Evolutionary conservation across 2,797 vertebrate genomes (phyloP), one percentile per base, ranked within the genome.

Genomic region (Glyptemys insculpta): DNA sequence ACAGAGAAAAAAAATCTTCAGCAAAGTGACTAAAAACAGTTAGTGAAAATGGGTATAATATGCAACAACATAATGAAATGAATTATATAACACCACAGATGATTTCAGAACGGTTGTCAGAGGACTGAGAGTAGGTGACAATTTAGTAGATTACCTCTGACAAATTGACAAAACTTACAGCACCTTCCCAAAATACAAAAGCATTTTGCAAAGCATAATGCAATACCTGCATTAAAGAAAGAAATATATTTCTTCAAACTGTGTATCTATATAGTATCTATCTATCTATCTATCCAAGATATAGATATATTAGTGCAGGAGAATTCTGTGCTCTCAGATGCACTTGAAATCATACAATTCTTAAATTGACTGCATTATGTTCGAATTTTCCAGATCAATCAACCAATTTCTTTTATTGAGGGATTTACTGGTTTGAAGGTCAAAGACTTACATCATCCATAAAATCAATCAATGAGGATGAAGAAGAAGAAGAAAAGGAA

Each of bases 381-480:
- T 54, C 72, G 92, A 97, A 94, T 96, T 98, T 87, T 96, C 93
- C 96, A 97, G 93, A 97, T 96, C 90, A 97, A 97, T 93, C 93
- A 97, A 97, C 72, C 97, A 76, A 95, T 98, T 82, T 98, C 88
- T 96, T 89, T 91, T 96, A 97, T 25, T 89, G 92, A 97, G 93
- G 94, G 91, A 95, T 98, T 96, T 98, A 98, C 97, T 98, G 95
- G 90, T 98, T 98, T 97, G 96, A 97, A 98, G 98, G 94, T 97
- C 97, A 96, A 96, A 98, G 98, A 99, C 99, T 99, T 99, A 99
- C 99, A 98, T 99, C 99, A 99, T 99, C 99, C 99, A 99, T 99
- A 99, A 99, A 99, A 98, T 99, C 99, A 99, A 99, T 99, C 99
- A 99, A 99, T 99, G 99, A 99, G 96, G 99, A 99, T 97, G 99